Evolutionary conservation across 2,797 vertebrate genomes (phyloP).

Genomic region (Allobates femoralis): DNA sequence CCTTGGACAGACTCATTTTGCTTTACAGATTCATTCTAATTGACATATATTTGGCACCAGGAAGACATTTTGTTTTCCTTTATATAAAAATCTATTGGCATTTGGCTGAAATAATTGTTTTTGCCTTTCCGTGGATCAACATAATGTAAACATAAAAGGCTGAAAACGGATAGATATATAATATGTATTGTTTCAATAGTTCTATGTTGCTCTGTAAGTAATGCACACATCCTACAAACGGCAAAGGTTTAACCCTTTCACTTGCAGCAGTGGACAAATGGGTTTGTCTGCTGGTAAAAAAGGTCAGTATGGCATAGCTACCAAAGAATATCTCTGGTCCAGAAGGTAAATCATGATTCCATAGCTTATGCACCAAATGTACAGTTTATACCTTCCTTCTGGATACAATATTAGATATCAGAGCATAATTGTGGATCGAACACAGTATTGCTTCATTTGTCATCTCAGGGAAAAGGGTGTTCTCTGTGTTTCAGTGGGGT

Average conservation of each 20-base stretch:
- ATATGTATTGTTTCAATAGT: background rate
- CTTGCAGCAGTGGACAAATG: background rate
- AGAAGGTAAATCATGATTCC: background rate
- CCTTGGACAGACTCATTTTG: background rate
- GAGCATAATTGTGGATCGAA: slow-evolving; percentile 10
- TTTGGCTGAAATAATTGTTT: background rate
- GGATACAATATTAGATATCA: background rate
- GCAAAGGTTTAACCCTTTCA: background rate
- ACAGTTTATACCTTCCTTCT: background rate
- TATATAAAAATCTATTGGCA: slow-evolving; percentile 12
- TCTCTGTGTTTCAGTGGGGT: background rate
- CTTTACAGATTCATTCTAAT: background rate
- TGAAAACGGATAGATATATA: background rate
- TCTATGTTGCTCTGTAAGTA: background rate
- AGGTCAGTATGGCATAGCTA: background rate
- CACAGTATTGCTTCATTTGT: slow-evolving; percentile 39
- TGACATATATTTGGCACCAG: slow-evolving; percentile 25
- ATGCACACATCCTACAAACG: slow-evolving; percentile 4
- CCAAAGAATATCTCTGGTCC: background rate
- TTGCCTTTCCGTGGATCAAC: background rate
- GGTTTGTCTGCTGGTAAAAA: background rate
- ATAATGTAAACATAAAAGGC: background rate
- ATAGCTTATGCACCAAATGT: background rate
- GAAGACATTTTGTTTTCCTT: background rate
- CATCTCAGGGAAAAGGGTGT: slow-evolving; percentile 23